Evolutionary conservation across 1,140 invertebrate species (phyloP), one percentile per base, ranked within the genome.

Genomic region (Cylas formicarius): DNA sequence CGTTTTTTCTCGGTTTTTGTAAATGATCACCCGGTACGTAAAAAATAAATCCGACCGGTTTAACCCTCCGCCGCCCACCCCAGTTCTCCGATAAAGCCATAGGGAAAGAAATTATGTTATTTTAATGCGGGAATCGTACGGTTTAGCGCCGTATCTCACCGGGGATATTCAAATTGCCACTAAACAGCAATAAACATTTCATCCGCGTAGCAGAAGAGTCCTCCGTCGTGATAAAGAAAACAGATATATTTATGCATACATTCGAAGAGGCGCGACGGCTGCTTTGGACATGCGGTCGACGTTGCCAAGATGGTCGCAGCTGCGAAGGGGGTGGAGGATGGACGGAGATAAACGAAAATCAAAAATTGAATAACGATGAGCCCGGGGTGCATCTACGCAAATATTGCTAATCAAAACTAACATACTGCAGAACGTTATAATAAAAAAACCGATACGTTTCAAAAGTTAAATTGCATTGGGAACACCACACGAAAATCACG

Each of bases 121-220:
- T 38, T 38, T 26, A 38, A 43, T 51, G 46, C 45, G 14, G 51
- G 32, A 45, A 38, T 19, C 27, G 36, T 51, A 39, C n/a, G n/a
- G n/a, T n/a, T n/a, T 33, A 40, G 36, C 26, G 29, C 36, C 42
- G 47, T 51, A 51, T 51, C 47, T 51, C 37, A 35, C 29, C 11
- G 33, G n/a, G n/a, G 42, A 44, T 47, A 52, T 52, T 52, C 41
- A 53, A 50, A 53, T 53, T 50, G 50, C 41, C 31, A 29, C 44
- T 51, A 54, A 54, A 44, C 48, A 54, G 48, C 44, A 26, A 54
- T 54, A 54, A 51, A 54, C 48, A 54, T 54, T 54, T 50, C 37
- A 54, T 37, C 35, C 52, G 51, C 51, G 52, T 50, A 40, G 40
- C 11, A 52, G 28, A 50, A 50, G 38, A 40, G 28, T n/a, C n/a